These are phyloP conservation scores for Melanotaenia pygmaea DNA, from an alignment of 2,797 vertebrate genomes.

Conservation along the genomic window DNA sequence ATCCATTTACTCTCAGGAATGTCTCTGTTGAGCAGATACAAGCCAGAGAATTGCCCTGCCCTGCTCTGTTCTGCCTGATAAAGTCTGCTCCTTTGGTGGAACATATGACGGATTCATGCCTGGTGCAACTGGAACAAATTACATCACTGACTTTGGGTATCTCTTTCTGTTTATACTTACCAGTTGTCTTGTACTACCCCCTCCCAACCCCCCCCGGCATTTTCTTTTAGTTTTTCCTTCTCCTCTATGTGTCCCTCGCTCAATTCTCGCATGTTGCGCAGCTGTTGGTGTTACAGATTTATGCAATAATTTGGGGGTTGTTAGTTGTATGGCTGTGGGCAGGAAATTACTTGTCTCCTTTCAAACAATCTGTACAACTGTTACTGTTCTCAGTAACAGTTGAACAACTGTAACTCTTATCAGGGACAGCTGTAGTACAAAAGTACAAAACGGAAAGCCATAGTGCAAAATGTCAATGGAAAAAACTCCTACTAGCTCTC, in stretches of 20 bases:
- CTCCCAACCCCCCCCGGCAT: slow-evolving; percentile 11
- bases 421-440: slow-evolving; percentile 1
- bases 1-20: slow-evolving; percentile 67
- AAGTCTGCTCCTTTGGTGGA: slow-evolving; percentile 67
- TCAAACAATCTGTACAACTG: slow-evolving; percentile 63
- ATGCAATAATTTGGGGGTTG: slow-evolving; percentile 54
- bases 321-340: slow-evolving; percentile 53
- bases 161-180: slow-evolving; percentile 59
- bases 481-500: slow-evolving; percentile 48
- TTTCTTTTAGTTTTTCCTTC: slow-evolving; percentile 29
- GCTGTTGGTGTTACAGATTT: slow-evolving; percentile 48
- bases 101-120: slow-evolving; percentile 77
- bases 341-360: slow-evolving; percentile 70
- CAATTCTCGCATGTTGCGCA: slow-evolving; percentile 27
- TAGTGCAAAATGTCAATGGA: slow-evolving; percentile 64
- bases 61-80: slow-evolving; percentile 74
- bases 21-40: slow-evolving; percentile 68
- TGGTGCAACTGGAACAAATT: slow-evolving; percentile 81
- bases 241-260: slow-evolving; percentile 15
- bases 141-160: slow-evolving; percentile 78
- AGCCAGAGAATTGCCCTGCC: slow-evolving; percentile 64
- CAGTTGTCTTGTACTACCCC: not conserved
- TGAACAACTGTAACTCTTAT: too few species aligned
- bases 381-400: slow-evolving; percentile 55
- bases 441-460: slow-evolving; percentile 40